Base-by-base conservation (phyloP, 2,797 vertebrate genomes). In the Sebastes oblongus region DNA sequence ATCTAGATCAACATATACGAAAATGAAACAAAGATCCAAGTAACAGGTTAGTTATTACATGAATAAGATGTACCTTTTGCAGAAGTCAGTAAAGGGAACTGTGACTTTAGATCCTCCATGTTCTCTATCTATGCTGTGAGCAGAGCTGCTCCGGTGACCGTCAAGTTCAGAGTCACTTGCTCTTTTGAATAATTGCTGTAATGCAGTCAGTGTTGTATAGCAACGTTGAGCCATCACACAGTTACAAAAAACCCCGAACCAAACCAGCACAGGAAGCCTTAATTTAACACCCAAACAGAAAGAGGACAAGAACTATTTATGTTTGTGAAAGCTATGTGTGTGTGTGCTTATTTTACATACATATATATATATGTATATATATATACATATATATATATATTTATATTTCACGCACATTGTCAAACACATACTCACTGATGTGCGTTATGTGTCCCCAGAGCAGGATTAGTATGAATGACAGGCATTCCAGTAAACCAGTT, bases 1-100 rank as follows among this genome's bases (percentile, higher is more conserved):
- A 8, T 56, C 10, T 54, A 54, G 8, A 54, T 22, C 50, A 54
- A 22, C 7, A 46, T 2, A 46, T 12, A 24, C 18, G 22, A 65
- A 82, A 74, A 68, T 13, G 39, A 81, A 81, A 71, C 25, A 39
- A 55, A 36, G 55, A 29, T 30, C n/a, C 8, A 18, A 8, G 29
- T 3, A 72, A 39, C 6, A 65, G 3, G 7, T 4, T 8, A 1
- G 8, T 24, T 39, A 7, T 18, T 4, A 39, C 7, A 3, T 3
- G 4, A 66, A 50, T 2, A 1, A 69, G 2, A 59, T 65, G 42
- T 85, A 91, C 87, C 76, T 86, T 88, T 85, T 72, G 65, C 81
- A 83, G 84, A 90, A 86, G 82, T 83, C 22, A 2, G 14, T 29
- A 50, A 14, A 13, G 27, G 64, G 82, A 88, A 88, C 80, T 85